Percentiles rank a stretch among this genome's conserved stretches.
Conservation (phyloP, 1,140 invertebrate genomes). For the Papilio glaucus region DNA sequence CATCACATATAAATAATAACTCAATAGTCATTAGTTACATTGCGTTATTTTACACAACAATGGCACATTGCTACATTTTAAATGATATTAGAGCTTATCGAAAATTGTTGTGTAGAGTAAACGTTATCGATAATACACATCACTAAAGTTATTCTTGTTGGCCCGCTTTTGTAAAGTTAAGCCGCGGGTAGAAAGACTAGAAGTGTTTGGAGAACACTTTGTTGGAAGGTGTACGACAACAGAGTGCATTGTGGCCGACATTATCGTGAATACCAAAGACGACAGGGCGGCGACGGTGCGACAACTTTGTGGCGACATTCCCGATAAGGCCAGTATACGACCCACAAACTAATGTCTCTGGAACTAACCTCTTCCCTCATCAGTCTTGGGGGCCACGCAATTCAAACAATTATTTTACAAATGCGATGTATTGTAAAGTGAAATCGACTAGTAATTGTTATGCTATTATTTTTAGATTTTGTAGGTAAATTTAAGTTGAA, state of each 20-base stretch:
- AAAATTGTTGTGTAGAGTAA: background rate
- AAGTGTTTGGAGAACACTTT: conserved; percentile 63
- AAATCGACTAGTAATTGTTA: background rate
- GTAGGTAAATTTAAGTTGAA: background rate
- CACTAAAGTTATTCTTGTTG: conserved; percentile 57
- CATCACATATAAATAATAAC: background rate
- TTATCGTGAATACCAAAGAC: conserved; percentile 55
- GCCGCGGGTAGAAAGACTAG: conserved; percentile 46
- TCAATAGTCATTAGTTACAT: background rate
- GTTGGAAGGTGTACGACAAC: conserved; percentile 51
- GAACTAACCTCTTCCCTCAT: conserved; percentile 46
- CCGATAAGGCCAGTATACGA: conserved; percentile 65
- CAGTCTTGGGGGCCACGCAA: conserved; percentile 44
- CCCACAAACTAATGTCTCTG: conserved; percentile 57
- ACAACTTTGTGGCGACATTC: conserved; percentile 65
- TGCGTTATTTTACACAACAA: conserved; percentile 1
- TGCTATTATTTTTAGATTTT: background rate
- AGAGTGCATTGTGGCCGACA: conserved; percentile 65
- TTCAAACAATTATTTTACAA: conserved; percentile 46
- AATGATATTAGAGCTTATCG: conserved; percentile 23
- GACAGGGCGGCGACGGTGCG: conserved; percentile 39
- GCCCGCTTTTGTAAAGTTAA: conserved; percentile 48
- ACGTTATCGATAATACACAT: conserved; percentile 13
- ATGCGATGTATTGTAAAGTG: conserved; percentile 37
- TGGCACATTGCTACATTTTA: conserved; percentile 10